Percentiles rank a stretch among this genome's conserved stretches.
phyloP scores from a whole-genome alignment of 2,113 vertebrate genomes.

The Zapus hudsonius region DNA sequence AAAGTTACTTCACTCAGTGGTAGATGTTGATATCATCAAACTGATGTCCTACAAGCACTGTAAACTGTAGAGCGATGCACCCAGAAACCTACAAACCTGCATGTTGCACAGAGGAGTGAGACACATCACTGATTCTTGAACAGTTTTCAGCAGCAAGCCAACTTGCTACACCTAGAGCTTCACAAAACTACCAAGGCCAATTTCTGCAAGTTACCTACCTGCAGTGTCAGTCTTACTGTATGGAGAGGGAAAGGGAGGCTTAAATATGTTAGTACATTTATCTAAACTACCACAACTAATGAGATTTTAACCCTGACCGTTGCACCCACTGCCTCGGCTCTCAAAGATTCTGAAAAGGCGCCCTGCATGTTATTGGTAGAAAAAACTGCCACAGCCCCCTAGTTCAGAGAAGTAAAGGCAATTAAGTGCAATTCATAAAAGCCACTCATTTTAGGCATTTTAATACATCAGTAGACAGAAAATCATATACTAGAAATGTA shows the following conservation, averaged over 20 bases:
- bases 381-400: background rate
- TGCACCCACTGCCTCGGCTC: background rate
- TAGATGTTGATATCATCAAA: background rate
- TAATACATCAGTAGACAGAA: background rate
- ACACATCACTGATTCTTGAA: background rate
- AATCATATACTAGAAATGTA: background rate
- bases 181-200: background rate
- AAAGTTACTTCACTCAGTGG: background rate
- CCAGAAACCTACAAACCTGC: background rate
- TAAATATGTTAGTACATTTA: background rate
- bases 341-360: background rate
- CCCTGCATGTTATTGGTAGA: background rate
- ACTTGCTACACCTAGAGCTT: background rate
- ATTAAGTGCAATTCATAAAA: conserved; percentile 58
- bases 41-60: background rate
- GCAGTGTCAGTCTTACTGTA: background rate
- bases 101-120: background rate
- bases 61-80: background rate
- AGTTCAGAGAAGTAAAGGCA: background rate
- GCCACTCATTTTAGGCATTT: conserved; percentile 19
- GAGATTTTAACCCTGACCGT: background rate
- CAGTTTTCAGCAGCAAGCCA: background rate
- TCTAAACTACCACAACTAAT: background rate
- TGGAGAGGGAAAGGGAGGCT: background rate
- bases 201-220: background rate